phyloP scores from a whole-genome alignment of 2,888 invertebrate species.

The Tuberolachnus salignus region DNA sequence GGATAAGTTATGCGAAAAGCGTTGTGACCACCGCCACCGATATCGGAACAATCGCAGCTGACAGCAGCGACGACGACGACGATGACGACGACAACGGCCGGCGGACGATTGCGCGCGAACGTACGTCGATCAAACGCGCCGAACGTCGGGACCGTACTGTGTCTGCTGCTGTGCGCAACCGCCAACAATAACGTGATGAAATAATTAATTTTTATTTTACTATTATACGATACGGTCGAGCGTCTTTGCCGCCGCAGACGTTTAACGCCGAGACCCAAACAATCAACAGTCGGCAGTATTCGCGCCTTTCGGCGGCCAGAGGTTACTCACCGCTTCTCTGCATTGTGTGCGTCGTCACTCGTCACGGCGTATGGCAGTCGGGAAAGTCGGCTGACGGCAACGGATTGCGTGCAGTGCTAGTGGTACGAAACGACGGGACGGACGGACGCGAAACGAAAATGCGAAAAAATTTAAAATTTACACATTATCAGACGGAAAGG shows the following conservation, averaged over 20 bases:
- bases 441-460: neutral
- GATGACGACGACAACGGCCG: neutral
- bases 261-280: too few relatives aligned
- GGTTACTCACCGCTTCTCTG: constrained; percentile 57
- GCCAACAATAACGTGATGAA: neutral
- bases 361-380: neutral
- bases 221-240: too few relatives aligned
- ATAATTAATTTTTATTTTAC: too few relatives aligned
- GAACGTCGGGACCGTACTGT: neutral
- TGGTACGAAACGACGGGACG: too few relatives aligned
- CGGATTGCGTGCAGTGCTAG: too few relatives aligned
- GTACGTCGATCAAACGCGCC: neutral
- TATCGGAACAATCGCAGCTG: neutral
- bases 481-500: constrained; percentile 35
- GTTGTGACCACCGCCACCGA: neutral
- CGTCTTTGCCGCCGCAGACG: neutral
- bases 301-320: too few relatives aligned
- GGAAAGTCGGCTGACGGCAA: neutral
- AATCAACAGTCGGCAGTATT: too few relatives aligned
- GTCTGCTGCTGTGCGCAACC: neutral
- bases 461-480: constrained; percentile 28
- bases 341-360: constrained; percentile 27
- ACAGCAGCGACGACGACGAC: neutral
- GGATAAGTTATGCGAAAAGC: neutral
- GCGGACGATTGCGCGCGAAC: neutral